A percentile compares a stretch with the other conserved stretches of the same genome.
Evolutionary conservation across 2,797 vertebrate genomes (phyloP).

Genomic region (Anguilla anguilla): DNA sequence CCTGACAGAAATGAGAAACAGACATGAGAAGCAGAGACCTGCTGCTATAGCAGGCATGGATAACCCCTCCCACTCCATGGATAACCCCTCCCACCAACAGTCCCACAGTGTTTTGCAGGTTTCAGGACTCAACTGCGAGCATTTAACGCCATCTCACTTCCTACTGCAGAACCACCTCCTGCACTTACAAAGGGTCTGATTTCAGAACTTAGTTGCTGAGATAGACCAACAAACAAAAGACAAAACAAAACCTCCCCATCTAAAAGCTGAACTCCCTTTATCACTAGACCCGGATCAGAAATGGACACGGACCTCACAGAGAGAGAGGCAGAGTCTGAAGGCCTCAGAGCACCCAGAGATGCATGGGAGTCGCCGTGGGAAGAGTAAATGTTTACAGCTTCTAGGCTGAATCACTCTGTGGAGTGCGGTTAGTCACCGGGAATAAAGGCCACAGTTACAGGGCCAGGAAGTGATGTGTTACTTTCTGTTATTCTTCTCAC

Average conservation of each 20-base stretch:
- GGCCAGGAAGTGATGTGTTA: neutral
- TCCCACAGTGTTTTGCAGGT: neutral
- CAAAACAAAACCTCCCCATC: neutral
- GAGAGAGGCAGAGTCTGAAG: neutral
- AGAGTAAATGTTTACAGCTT: neutral
- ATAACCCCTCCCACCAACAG: neutral
- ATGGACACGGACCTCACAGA: neutral
- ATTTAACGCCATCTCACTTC: neutral
- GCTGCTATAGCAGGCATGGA: neutral
- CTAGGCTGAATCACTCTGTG: neutral
- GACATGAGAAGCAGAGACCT: neutral
- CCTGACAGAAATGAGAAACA: constrained; percentile 1
- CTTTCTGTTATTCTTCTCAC: neutral
- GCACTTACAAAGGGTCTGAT: neutral
- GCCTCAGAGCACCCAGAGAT: neutral
- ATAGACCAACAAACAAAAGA: neutral
- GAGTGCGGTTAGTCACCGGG: neutral
- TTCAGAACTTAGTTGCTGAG: neutral
- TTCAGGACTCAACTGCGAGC: neutral
- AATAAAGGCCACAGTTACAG: neutral
- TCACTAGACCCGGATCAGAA: neutral
- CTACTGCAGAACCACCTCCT: neutral
- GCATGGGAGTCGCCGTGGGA: neutral
- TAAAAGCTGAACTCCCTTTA: neutral
- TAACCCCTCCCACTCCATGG: neutral